Conservation (phyloP, 1,140 invertebrate genomes). For the Pogonomyrmex barbatus region DNA sequence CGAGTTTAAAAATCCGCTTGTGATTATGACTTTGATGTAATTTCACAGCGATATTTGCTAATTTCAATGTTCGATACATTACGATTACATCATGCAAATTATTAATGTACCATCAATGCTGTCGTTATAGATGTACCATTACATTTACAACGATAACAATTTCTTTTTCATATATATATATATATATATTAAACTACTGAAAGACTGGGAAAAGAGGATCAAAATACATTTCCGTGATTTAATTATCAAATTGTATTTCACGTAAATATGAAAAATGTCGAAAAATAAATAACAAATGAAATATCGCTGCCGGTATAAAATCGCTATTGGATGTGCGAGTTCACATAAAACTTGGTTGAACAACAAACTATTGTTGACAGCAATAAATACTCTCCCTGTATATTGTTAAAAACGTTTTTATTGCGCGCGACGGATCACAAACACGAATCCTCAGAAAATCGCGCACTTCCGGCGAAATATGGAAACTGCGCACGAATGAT, state of each 20-base stretch:
- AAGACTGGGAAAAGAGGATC: neutral
- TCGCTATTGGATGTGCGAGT: neutral
- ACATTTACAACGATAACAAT: neutral
- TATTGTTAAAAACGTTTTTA: conserved; percentile 32
- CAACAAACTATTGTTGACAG: conserved; percentile 31
- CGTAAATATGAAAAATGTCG: neutral
- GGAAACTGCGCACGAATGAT: neutral
- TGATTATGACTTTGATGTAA: conserved; percentile 3
- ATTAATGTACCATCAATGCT: neutral
- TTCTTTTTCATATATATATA: neutral
- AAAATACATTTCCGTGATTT: neutral
- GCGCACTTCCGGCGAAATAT: neutral
- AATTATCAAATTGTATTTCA: conserved; percentile 2
- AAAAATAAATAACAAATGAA: conserved; percentile 20
- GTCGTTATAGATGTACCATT: no score
- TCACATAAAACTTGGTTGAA: conserved; percentile 26
- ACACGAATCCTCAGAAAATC: conserved; percentile 29
- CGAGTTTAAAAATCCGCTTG: conserved; percentile 4
- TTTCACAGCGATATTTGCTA: neutral
- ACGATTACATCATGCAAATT: neutral
- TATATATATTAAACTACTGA: neutral
- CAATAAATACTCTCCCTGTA: conserved; percentile 25
- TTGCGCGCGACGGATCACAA: neutral
- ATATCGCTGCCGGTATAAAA: neutral
- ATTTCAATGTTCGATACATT: conserved; percentile 1